Percentiles rank a stretch among this genome's conserved stretches.
These are phyloP conservation scores for Macroteleia sp. DNA, from an alignment of 2,888 invertebrate genomes.

Conservation along the genomic window DNA sequence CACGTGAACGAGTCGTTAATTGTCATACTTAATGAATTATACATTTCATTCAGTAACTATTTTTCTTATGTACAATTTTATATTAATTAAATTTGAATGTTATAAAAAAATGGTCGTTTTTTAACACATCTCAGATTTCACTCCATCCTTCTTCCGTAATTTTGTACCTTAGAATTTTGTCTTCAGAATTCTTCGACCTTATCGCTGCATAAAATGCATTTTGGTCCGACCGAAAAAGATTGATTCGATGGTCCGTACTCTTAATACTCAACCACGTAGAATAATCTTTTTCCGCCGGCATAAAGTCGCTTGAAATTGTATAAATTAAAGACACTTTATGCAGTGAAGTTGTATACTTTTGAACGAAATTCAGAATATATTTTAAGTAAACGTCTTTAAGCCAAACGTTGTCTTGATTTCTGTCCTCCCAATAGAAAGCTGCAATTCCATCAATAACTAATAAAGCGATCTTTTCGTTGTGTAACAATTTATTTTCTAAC, in stretches of 20 bases:
- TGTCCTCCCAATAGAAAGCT: slow-evolving; percentile 85
- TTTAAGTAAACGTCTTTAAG: slow-evolving; percentile 85
- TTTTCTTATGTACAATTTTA: too few relatives aligned
- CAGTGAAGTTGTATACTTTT: slow-evolving; percentile 83
- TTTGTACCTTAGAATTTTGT: slow-evolving; percentile 22
- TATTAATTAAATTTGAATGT: too few relatives aligned
- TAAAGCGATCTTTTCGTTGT: slow-evolving; percentile 82
- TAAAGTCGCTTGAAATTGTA: slow-evolving; percentile 85
- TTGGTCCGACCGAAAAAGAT: slow-evolving; percentile 60
- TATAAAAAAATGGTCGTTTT: too few relatives aligned
- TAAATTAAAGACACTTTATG: slow-evolving; percentile 85
- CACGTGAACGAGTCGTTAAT: too few relatives aligned
- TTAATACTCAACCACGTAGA: slow-evolving; percentile 21
- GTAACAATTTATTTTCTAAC: slow-evolving; percentile 81
- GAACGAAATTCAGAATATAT: slow-evolving; percentile 82
- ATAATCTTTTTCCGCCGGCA: slow-evolving; percentile 75
- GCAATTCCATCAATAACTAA: slow-evolving; percentile 85
- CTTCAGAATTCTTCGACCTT: slow-evolving; percentile 14
- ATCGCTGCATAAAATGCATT: slow-evolving; percentile 38
- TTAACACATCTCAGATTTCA: too few relatives aligned
- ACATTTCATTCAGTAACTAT: too few relatives aligned
- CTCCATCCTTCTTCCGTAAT: slow-evolving; percentile 30
- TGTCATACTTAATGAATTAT: too few relatives aligned
- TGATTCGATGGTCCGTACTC: slow-evolving; percentile 83
- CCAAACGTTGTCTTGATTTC: slow-evolving; percentile 68